Evolutionary conservation across 1,140 invertebrate genomes (phyloP), one percentile per base, ranked within the genome.

Genomic region (Bombus ignitus): DNA sequence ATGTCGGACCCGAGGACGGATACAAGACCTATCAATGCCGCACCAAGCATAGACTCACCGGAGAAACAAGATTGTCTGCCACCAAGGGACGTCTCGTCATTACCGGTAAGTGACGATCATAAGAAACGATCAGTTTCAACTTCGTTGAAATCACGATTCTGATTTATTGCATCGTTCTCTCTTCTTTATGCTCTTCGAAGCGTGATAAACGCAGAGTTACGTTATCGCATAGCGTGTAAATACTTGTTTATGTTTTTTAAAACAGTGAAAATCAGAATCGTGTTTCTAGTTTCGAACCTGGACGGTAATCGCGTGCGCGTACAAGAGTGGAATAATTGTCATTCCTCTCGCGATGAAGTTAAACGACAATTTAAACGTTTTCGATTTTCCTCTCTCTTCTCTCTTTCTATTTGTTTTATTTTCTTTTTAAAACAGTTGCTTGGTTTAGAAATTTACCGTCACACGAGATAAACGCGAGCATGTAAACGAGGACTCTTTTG

Each of bases 1-100:
- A 99, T 95, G 98, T 99, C 78, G 98, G 97, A 94, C 98, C 98
- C 86, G 98, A 98, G 94, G 98, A 99, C 95, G 98, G 98, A 84
- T 98, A 98, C 95, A 99, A 99, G 95, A 98, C 97, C 85, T 99
- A 98, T 93, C 98, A 98, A 94, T 99, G 99, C 95, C 96, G 98
- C 90, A 99, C 98, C 68, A 98, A 98, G 93, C 98, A 99, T 95
- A 96, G 98, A 90, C 96, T 99, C 59, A 99, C 98, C 91, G 98
- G 98, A 91, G 98, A 99, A 96, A 98, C 98, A 86, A 96, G 98
- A 94, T 96, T 98, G 84, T 99, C 98, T 92, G 98, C 98, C 68
- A 98, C 98, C 62, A 99, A 99, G 94, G 98, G 98, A 95, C 96
- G 98, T 92, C 96, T 99, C 83, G 98, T 99, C 94, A 98, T 99